Base-by-base conservation (phyloP, 2,113 vertebrate genomes). In the Hippocampus mohnikei region DNA sequence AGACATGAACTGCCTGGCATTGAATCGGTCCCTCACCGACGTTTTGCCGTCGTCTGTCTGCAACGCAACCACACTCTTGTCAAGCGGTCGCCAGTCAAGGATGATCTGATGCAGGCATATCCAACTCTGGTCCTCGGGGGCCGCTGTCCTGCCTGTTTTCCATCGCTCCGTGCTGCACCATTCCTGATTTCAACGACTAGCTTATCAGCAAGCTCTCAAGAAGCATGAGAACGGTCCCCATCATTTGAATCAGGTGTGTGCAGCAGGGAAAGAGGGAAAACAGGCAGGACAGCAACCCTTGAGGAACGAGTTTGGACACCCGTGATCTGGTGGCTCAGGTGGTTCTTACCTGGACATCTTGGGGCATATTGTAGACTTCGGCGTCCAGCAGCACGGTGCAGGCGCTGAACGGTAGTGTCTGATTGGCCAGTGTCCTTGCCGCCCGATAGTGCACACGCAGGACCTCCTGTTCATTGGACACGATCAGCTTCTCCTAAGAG, bases 391-490 rank as follows among this genome's bases (percentile, higher is more conserved):
- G 84, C 73, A 99, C 96, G 0, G 97, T 98, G 72, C 97, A 99
- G 74, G 97, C 97, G 83, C 96, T 98, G 87, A 99, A 98, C 2
- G 97, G 97, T 78, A 99, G 93, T 9, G 95, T 95, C 87, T 99
- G 97, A 90, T 99, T 99, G 72, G 96, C 96, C 82, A 98, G 83
- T 20, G 95, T 98, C 86, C 97, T 94, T 0, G 97, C 97, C 53
- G 97, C 96, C 90, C 96, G 93, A 80, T 96, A 98, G 88, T 98
- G 97, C 84, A 98, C 97, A 66, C 97, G 92, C 2, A 98, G 80
- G 88, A 99, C 96, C 85, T 99, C 97, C 86, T 99, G 97, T 78
- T 99, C 97, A 0, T 98, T 98, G 40, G 97, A 99, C 85, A 99
- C 96, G 53, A 98, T 98, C 65, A 98, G 93, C 85, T 99, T 99